A percentile compares a stretch with the other conserved stretches of the same genome.
phyloP scores from a whole-genome alignment of 2,113 vertebrate genomes.

The Sylvicapra grimmia region DNA sequence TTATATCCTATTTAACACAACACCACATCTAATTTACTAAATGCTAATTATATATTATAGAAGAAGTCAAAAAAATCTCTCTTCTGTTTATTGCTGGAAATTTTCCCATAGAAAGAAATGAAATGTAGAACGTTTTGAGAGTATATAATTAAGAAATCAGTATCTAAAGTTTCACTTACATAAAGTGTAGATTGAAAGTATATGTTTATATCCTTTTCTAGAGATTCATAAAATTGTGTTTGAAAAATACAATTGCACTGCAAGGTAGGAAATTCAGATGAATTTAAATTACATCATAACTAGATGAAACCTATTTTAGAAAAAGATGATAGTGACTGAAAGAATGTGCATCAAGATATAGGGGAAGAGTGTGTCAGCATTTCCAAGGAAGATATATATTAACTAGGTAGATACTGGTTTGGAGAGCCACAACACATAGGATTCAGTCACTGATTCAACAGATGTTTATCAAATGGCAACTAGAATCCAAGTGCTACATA shows the following conservation, averaged over 20 bases:
- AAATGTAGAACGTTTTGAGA: slow-evolving; percentile 28
- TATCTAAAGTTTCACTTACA: slow-evolving; percentile 45
- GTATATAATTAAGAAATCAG: slow-evolving; percentile 55
- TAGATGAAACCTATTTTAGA: background rate
- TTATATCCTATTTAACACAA: slow-evolving; percentile 25
- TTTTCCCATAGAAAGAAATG: background rate
- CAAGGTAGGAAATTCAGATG: background rate
- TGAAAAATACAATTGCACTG: background rate
- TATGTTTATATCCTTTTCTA: slow-evolving; percentile 10
- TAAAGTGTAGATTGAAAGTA: background rate
- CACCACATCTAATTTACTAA: slow-evolving; percentile 44
- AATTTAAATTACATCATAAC: slow-evolving; percentile 1
- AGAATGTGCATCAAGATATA: background rate
- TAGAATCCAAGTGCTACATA: background rate
- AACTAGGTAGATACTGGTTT: background rate
- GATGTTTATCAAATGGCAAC: background rate
- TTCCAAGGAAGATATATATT: background rate
- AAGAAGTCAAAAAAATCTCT: background rate
- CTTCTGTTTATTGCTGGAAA: slow-evolving; percentile 27
- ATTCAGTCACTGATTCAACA: background rate
- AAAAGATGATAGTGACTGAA: background rate
- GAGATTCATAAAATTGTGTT: background rate
- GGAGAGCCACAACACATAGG: background rate
- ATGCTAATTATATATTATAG: slow-evolving; percentile 39
- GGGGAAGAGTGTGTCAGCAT: background rate